Evolutionary conservation across 2,888 invertebrate species (phyloP).

Genomic region (Orchestes rusci): DNA sequence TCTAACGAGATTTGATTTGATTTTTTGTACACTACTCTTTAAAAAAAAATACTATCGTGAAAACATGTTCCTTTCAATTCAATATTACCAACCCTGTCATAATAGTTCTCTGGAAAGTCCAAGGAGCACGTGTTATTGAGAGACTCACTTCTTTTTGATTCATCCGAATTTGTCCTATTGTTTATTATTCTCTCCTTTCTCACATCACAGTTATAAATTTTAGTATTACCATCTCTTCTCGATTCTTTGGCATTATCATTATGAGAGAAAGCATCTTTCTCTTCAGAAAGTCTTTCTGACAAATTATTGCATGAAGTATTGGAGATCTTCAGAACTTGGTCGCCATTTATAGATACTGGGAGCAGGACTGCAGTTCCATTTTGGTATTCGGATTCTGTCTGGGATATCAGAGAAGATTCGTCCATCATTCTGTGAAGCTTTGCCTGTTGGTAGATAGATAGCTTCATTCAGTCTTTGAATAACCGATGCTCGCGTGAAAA

Average conservation of each 20-base stretch:
- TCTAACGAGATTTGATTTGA: conserved; percentile 36
- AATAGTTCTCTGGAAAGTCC: conserved; percentile 33
- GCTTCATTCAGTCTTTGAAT: too few species aligned
- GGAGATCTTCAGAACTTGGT: too few species aligned
- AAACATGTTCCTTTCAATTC: too few species aligned
- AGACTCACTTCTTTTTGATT: conserved; percentile 37
- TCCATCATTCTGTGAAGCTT: conserved; percentile 73
- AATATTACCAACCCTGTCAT: conserved; percentile 22
- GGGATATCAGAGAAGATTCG: conserved; percentile 50
- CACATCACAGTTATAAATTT: conserved; percentile 18
- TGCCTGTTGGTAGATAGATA: too few species aligned
- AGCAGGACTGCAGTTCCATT: too few species aligned
- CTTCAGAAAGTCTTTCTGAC: too few species aligned
- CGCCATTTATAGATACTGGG: too few species aligned
- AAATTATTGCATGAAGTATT: too few species aligned
- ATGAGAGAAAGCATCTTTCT: too few species aligned
- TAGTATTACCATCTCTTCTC: too few species aligned
- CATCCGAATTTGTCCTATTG: conserved; percentile 30
- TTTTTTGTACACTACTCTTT: conserved; percentile 36
- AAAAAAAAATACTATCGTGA: background rate
- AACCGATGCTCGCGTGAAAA: too few species aligned
- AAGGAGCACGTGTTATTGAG: conserved; percentile 36
- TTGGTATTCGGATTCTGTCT: conserved; percentile 42
- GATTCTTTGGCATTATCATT: too few species aligned
- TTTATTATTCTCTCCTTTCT: conserved; percentile 12